phyloP scores from a whole-genome alignment of 1,140 invertebrate genomes.

The Aporrectodea caliginosa region DNA sequence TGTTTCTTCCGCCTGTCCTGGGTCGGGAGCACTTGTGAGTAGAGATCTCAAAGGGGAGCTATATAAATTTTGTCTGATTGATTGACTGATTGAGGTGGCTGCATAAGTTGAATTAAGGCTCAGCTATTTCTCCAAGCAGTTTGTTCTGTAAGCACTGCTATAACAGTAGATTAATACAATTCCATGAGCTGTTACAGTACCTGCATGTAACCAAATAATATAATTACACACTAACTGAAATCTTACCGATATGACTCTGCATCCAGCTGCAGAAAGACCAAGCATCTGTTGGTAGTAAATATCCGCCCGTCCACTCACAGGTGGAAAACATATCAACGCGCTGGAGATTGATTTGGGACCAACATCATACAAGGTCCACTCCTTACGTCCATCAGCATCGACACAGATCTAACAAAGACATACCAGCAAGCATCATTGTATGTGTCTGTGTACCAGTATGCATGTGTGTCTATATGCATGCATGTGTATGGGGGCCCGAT shows the following conservation, averaged over 20 bases:
- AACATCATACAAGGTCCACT: slow-evolving; percentile 83
- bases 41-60: too few relatives aligned
- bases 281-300: slow-evolving; percentile 81
- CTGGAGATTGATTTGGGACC: slow-evolving; percentile 73
- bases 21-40: too few relatives aligned
- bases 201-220: too few relatives aligned
- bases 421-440: background rate
- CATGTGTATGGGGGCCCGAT: too few relatives aligned
- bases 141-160: background rate
- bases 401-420: background rate
- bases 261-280: slow-evolving; percentile 71
- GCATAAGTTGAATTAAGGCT: background rate
- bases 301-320: slow-evolving; percentile 83
- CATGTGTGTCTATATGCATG: background rate
- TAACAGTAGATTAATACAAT: background rate
- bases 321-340: slow-evolving; percentile 79
- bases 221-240: background rate
- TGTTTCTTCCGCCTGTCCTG: too few relatives aligned
- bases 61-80: background rate
- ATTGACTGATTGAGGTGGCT: background rate
- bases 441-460: background rate
- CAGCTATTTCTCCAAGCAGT: background rate
- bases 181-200: too few relatives aligned
- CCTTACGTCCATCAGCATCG: slow-evolving; percentile 54
- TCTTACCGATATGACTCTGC: slow-evolving; percentile 74